phyloP scores from a whole-genome alignment of 1,140 invertebrate genomes.

The Drosophila miranda region DNA sequence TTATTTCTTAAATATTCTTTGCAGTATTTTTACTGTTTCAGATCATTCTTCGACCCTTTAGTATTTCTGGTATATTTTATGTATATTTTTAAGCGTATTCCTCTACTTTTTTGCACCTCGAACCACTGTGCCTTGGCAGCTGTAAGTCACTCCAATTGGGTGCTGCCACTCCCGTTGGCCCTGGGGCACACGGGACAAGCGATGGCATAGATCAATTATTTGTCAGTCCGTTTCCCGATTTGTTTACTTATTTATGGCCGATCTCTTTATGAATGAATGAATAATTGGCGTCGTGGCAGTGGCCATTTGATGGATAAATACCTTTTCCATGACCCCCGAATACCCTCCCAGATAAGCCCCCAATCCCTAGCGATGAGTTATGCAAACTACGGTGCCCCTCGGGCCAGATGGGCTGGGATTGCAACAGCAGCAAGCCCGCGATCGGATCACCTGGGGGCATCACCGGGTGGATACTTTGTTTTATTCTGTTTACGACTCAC shows the following conservation, averaged over 20 bases:
- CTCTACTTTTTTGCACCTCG: too few relatives aligned
- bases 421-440: constrained; percentile 15
- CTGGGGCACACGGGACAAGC: constrained; percentile 9
- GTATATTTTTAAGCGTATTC: too few relatives aligned
- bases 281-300: constrained; percentile 59
- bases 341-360: neutral
- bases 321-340: neutral
- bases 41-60: too few relatives aligned
- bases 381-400: constrained; percentile 44
- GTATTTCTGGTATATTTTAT: too few relatives aligned
- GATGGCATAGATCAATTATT: constrained; percentile 72
- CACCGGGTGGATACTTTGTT: constrained; percentile 47
- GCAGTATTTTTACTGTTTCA: too few relatives aligned
- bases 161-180: constrained; percentile 1
- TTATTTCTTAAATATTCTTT: too few relatives aligned
- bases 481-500: constrained; percentile 38
- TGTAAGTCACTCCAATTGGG: neutral
- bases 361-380: constrained; percentile 46
- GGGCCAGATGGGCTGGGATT: constrained; percentile 28
- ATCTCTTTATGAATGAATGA: constrained; percentile 79
- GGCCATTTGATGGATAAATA: constrained; percentile 67
- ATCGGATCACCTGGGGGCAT: constrained; percentile 24
- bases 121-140: constrained; percentile 16
- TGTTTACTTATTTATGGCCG: constrained; percentile 71
- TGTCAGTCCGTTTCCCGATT: constrained; percentile 60